Base-by-base conservation (phyloP, 2,888 invertebrate genomes). In the Ophion slaviceki region DNA sequence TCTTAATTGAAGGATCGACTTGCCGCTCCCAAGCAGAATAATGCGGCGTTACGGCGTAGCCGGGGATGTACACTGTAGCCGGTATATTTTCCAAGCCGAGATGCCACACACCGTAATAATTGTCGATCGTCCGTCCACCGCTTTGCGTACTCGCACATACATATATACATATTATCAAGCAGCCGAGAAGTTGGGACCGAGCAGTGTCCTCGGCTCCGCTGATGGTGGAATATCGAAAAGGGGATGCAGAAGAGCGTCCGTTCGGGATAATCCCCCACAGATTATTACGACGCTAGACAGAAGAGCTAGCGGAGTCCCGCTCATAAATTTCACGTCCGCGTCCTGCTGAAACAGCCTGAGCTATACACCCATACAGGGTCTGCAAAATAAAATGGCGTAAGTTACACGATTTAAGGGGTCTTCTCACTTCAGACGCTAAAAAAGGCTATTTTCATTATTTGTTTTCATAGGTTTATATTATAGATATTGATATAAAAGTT, bases 221-320 rank as follows among this genome's bases (percentile, higher is more conserved):
- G 36, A 67, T 59, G 59, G 59, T 71, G 67, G 79, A 82, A 82
- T 82, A 80, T 85, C 79, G 85, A 70, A 66, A 74, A n/a, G 67
- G 67, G 74, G n/a, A 36, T 75, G 70, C 45, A 20, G 78, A 85
- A 85, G 74, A 85, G 78, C 80, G 86, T 67, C 72, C 82, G 86
- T 71, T 84, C 87, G 87, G 90, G 92, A 92, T 92, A 92, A 92
- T 92, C 92, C 91, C 75, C 91, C 72, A 78, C 83, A 92, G 91
- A 91, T 92, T 92, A 90, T 89, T 88, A 88, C 86, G 89, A 87
- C 85, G 86, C 80, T 85, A 76, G 84, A 20, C 10, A 24, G 85
- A 84, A 85, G 82, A 86, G 86, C 80, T 74, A 74, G 82, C 62
- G n/a, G 59, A 81, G 82, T 86, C 84, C 45, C 59, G 78, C 91